A percentile compares a stretch with the other conserved stretches of the same genome.
These are phyloP conservation scores for Drepanosiphum platanoidis DNA, from an alignment of 2,888 invertebrate species.

Conservation along the genomic window DNA sequence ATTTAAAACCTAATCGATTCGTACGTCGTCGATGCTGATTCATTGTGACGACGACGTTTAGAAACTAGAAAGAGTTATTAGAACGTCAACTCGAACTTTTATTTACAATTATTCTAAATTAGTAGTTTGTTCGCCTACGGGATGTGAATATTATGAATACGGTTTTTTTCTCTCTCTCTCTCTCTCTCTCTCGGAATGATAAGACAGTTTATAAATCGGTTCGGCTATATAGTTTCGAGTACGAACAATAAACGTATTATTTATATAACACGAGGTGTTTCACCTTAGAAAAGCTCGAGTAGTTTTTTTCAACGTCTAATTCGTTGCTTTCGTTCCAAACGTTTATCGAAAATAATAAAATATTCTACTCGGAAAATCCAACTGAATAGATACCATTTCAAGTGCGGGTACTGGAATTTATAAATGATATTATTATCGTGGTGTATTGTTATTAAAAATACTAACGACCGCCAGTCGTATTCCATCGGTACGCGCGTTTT, in stretches of 20 bases:
- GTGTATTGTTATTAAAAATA: not conserved
- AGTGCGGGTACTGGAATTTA: not conserved
- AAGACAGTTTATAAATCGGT: not conserved
- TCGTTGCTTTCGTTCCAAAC: no score
- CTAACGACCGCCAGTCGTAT: not conserved
- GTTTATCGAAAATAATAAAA: no score
- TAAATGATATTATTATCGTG: not conserved
- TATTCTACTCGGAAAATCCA: no score
- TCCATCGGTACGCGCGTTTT: not conserved
- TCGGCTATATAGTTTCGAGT: not conserved
- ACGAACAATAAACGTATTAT: not conserved
- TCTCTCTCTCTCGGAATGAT: constrained; percentile 4
- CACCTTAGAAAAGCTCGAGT: not conserved
- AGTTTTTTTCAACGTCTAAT: not conserved
- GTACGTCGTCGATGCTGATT: not conserved
- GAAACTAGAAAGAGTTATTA: constrained; percentile 3
- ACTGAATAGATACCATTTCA: not conserved
- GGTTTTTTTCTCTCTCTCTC: no score
- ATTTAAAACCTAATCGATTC: constrained; percentile 9
- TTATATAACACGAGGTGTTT: not conserved
- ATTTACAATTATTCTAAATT: not conserved
- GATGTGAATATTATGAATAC: not conserved
- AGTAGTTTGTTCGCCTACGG: not conserved
- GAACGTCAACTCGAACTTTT: constrained; percentile 22
- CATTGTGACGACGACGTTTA: constrained; percentile 7